Conservation (phyloP, 1,140 invertebrate species). For the Bombus breviceps region DNA sequence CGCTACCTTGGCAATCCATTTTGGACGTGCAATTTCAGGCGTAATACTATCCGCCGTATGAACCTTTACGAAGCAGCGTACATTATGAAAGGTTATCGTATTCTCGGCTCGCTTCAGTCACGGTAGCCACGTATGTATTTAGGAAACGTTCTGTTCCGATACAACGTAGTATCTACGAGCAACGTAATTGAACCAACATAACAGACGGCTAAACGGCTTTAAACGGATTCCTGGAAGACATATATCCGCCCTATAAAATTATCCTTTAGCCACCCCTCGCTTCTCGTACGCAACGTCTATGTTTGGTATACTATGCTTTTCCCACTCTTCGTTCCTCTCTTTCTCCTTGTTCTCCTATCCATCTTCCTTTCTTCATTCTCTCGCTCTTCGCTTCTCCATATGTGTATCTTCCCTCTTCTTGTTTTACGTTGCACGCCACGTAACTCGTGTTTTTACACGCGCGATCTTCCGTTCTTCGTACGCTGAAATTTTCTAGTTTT, state of each 20-base stretch:
- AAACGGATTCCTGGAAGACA: constrained; percentile 78
- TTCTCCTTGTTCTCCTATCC: neutral
- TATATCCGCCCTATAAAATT: constrained; percentile 76
- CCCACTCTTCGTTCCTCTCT: too few species aligned
- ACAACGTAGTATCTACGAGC: neutral
- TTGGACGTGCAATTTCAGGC: constrained; percentile 48
- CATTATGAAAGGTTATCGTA: constrained; percentile 44
- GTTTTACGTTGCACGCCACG: neutral
- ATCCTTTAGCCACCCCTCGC: constrained; percentile 48
- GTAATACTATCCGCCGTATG: constrained; percentile 28
- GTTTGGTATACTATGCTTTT: neutral
- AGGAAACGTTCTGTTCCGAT: constrained; percentile 8
- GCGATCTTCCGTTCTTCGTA: neutral
- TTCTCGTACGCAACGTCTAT: constrained; percentile 8
- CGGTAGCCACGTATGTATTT: constrained; percentile 2
- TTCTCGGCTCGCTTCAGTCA: neutral
- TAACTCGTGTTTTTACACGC: neutral
- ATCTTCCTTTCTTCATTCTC: neutral
- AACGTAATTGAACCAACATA: constrained; percentile 66
- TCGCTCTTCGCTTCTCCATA: too few species aligned
- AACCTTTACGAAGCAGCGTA: constrained; percentile 45
- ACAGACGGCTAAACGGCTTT: constrained; percentile 71
- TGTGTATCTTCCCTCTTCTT: too few species aligned
- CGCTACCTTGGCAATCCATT: constrained; percentile 24
- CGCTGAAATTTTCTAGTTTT: neutral